Percentiles rank a stretch among this genome's conserved stretches.
phyloP scores from a whole-genome alignment of 2,888 invertebrate genomes.

The Brachypterus glaber region DNA sequence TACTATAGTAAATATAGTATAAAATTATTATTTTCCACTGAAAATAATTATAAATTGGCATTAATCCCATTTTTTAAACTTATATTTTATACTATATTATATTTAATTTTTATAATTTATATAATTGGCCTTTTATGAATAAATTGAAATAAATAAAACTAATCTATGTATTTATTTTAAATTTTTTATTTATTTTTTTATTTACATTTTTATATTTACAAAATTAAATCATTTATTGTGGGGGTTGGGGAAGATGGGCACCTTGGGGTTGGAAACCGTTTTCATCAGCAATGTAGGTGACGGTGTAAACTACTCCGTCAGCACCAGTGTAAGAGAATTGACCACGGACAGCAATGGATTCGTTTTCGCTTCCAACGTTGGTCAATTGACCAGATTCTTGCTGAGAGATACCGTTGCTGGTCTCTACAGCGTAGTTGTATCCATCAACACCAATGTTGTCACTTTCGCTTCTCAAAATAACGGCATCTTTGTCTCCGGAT shows the following conservation, averaged over 20 bases:
- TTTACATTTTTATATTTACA: no score
- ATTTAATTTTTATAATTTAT: neutral
- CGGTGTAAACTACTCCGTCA: constrained; percentile 44
- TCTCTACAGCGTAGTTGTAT: constrained; percentile 33
- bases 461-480: constrained; percentile 28
- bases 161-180: no score
- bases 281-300: constrained; percentile 48
- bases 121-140: neutral
- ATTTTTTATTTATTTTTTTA: no score
- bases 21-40: no score
- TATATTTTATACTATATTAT: no score
- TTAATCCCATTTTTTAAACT: no score
- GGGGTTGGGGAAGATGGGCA: constrained; percentile 27
- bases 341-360: constrained; percentile 44
- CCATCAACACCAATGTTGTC: constrained; percentile 33
- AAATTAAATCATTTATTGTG: constrained; percentile 1
- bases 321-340: constrained; percentile 49
- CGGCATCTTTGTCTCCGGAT: constrained; percentile 26
- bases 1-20: no score
- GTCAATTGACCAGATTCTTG: constrained; percentile 42
- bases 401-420: constrained; percentile 47
- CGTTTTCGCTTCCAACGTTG: constrained; percentile 42
- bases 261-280: constrained; percentile 44
- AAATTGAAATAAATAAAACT: constrained; percentile 3
- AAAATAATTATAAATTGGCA: no score